Base-by-base conservation (phyloP, 2,888 invertebrate genomes). In the Dryobotodes eremita region DNA sequence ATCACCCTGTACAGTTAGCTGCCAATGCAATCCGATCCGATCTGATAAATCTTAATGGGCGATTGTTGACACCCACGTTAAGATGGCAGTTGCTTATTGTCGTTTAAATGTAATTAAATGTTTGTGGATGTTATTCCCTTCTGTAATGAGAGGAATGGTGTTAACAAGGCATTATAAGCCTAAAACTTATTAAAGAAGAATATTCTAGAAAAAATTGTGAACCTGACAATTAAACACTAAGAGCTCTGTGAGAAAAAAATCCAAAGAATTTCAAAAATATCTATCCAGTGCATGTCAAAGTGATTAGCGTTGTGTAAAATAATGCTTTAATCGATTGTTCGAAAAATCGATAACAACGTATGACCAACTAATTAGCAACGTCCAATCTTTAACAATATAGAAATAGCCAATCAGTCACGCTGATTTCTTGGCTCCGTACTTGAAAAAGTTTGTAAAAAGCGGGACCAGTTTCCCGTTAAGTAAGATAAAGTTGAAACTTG, bases 391-490 rank as follows among this genome's bases (percentile, higher is more conserved):
- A 74, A 71, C 66, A 69, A 77, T 61, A 74, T 65, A 61, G 50
- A 6, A 82, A 75, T 46, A 62, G 20, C 10, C 69, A 31, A 77
- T 76, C n/a, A 1, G 75, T 77, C 26, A 78, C 87, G 89, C 89
- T 81, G 68, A 76, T 88, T 85, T 85, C 76, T 81, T 88, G 84
- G 90, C 89, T 83, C 77, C 82, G 65, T 85, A 82, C 82, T 88
- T 88, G 83, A 90, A 91, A 90, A 91, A 91, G 88, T 89, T 90
- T 86, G 88, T 90, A 92, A 92, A 89, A 90, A 92, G 88, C 86
- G 87, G 90, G 91, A 93, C 93, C 90, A 90, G 94, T 93, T 92
- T 91, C 91, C 94, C 93, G 93, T 95, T 94, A 95, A 89, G 89
- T 88, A 82, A 88, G 92, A 93, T 93, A 93, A 93, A 91, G 90